A percentile compares a stretch with the other conserved stretches of the same genome.
Evolutionary conservation across 1,140 invertebrate species (phyloP).

Genomic region (Elymnias hypermnestra): DNA sequence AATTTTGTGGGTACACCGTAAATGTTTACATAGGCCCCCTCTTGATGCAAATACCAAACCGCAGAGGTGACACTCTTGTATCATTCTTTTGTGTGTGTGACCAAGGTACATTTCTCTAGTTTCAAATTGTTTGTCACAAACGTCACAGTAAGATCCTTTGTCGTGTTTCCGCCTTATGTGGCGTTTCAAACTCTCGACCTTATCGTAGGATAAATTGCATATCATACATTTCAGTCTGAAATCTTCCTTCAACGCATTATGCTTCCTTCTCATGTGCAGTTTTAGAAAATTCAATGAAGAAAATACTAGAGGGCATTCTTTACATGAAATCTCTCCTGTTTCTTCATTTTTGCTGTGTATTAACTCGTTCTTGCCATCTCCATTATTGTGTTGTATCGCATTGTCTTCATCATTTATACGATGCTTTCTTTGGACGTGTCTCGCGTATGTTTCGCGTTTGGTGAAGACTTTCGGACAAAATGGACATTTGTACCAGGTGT

Average conservation of each 20-base stretch:
- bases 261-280: conserved; percentile 63
- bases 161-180: conserved; percentile 63
- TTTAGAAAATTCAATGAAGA: conserved; percentile 55
- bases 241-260: conserved; percentile 56
- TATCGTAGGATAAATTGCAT: conserved; percentile 62
- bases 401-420: conserved; percentile 41
- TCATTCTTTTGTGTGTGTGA: conserved; percentile 50
- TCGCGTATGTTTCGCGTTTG: conserved; percentile 55
- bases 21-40: conserved; percentile 55
- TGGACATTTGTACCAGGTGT: conserved; percentile 54
- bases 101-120: conserved; percentile 48
- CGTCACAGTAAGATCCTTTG: conserved; percentile 46
- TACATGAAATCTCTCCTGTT: conserved; percentile 56
- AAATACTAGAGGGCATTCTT: conserved; percentile 56
- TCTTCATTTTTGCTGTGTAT: conserved; percentile 37
- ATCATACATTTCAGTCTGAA: conserved; percentile 60
- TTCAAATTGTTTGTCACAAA: conserved; percentile 60
- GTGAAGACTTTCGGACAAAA: conserved; percentile 63
- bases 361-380: conserved; percentile 15
- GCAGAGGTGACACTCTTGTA: conserved; percentile 55
- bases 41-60: conserved; percentile 59
- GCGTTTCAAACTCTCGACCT: conserved; percentile 60
- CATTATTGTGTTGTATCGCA: conserved; percentile 17
- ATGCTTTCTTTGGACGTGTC: conserved; percentile 65
- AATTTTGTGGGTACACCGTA: conserved; percentile 59